Evolutionary conservation across 2,888 invertebrate species (phyloP), one percentile per base, ranked within the genome.

Genomic region (Megaustenia siamemsis): DNA sequence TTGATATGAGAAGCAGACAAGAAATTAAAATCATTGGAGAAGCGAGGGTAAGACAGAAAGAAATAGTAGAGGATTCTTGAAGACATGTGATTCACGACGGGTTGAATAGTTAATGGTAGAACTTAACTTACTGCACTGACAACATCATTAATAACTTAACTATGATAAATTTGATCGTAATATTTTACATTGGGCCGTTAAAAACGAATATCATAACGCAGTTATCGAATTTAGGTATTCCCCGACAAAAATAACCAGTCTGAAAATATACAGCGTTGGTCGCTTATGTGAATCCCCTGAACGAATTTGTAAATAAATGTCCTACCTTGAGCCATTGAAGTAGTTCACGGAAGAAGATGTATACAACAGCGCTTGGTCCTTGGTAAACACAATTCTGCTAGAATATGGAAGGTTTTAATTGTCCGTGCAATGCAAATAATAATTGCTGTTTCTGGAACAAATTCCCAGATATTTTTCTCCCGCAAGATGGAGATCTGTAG

Each of bases 401-500:
- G n/a, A n/a, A n/a, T n/a, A n/a, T n/a, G n/a, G n/a, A n/a, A n/a
- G n/a, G n/a, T n/a, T 28, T 15, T 32, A 63, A 63, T 63, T 32
- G 8, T 12, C 63, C 32, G 28, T 12, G 18, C 28, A 21, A 32
- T 32, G 32, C 32, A 63, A 18, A 63, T 63, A 63, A 5, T 32
- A 63, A 32, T 28, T 69, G 38, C 40, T 40, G 38, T 40, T 40
- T n/a, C 5, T 69, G 40, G 21, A 21, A 38, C 40, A 18, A 40
- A 40, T 38, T 69, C 69, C 40, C 10, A 24, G 18, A 69, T 69
- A 69, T 69, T 69, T 69, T 63, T 21, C 69, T 69, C 40, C 6
- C 73, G n/a, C 73, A 73, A 73, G 73, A 73, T 73, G 73, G 73
- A 49, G 49, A 49, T 49, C 49, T 73, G 49, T 6, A 32, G 73